A percentile compares a stretch with the other conserved stretches of the same genome.
Evolutionary conservation across 2,888 invertebrate species (phyloP).

Genomic region (Cylindroiulus punctatus): DNA sequence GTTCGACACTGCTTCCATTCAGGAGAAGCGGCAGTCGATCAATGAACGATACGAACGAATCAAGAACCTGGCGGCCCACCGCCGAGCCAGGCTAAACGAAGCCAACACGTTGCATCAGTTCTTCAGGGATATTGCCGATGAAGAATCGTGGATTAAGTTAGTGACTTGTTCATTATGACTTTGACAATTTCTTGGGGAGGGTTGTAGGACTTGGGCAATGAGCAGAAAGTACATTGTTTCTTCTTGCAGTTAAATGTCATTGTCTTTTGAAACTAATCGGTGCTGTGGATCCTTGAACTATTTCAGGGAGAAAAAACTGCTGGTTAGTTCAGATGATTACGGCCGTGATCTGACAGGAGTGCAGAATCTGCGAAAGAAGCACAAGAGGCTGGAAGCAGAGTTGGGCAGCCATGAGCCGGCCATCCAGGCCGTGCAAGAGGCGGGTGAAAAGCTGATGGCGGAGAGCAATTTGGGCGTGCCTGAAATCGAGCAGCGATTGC

Average conservation of each 20-base stretch:
- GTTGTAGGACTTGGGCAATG: no score
- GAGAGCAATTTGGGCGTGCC: slow-evolving; percentile 91
- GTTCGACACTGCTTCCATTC: slow-evolving; percentile 94
- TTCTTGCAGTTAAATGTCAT: no score
- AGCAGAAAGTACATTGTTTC: no score
- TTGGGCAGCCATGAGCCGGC: slow-evolving; percentile 97
- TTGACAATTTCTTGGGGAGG: no score
- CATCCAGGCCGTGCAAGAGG: slow-evolving; percentile 83
- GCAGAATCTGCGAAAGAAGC: slow-evolving; percentile 98
- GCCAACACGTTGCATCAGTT: slow-evolving; percentile 98
- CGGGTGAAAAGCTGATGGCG: slow-evolving; percentile 86
- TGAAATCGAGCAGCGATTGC: slow-evolving; percentile 84
- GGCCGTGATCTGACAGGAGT: slow-evolving; percentile 98
- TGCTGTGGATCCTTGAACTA: neutral
- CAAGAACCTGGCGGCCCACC: slow-evolving; percentile 88
- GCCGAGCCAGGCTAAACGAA: slow-evolving; percentile 92
- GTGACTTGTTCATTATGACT: slow-evolving; percentile 60
- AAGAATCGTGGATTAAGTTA: slow-evolving; percentile 98
- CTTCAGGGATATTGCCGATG: slow-evolving; percentile 98
- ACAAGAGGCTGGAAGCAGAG: slow-evolving; percentile 98
- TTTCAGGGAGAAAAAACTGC: slow-evolving; percentile 89
- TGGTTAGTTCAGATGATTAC: slow-evolving; percentile 97
- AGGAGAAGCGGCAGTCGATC: slow-evolving; percentile 91
- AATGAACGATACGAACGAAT: slow-evolving; percentile 97
- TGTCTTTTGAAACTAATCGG: no score